phyloP scores from a whole-genome alignment of 1,140 invertebrate species.

The Zaprionus taronus region DNA sequence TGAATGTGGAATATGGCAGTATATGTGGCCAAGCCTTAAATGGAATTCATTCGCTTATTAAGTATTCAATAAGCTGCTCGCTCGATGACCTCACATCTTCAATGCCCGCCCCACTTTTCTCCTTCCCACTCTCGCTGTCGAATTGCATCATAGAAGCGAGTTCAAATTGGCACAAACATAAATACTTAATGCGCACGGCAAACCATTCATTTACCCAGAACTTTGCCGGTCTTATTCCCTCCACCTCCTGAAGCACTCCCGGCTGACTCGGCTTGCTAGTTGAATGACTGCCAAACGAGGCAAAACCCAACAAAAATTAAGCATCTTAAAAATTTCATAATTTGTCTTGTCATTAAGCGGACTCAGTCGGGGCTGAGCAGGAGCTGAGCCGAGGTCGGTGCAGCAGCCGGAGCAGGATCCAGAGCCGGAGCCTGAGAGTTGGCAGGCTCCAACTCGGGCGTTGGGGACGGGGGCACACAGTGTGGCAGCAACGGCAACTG shows the following conservation, averaged over 20 bases:
- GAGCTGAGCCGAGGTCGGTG: not conserved
- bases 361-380: conserved; percentile 21
- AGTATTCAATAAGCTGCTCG: conserved; percentile 2
- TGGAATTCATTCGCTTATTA: not conserved
- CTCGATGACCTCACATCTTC: conserved; percentile 8
- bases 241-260: not conserved
- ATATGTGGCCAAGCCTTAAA: not conserved
- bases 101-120: not conserved
- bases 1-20: not conserved
- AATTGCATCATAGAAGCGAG: conserved; percentile 27
- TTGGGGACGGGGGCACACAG: not conserved
- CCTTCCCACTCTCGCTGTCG: not conserved
- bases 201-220: not conserved
- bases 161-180: conserved; percentile 44
- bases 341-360: conserved; percentile 76
- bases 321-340: conserved; percentile 74
- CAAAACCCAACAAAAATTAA: conserved; percentile 48
- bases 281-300: conserved; percentile 49
- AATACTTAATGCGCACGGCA: conserved; percentile 45
- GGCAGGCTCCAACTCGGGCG: conserved; percentile 1
- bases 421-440: not conserved
- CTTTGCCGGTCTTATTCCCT: not conserved
- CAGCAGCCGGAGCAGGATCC: not conserved
- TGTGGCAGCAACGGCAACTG: conserved; percentile 14
- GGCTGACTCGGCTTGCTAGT: conserved; percentile 5